These are phyloP conservation scores for Lycophotia porphyrea DNA, from an alignment of 2,888 invertebrate species.

Conservation along the genomic window DNA sequence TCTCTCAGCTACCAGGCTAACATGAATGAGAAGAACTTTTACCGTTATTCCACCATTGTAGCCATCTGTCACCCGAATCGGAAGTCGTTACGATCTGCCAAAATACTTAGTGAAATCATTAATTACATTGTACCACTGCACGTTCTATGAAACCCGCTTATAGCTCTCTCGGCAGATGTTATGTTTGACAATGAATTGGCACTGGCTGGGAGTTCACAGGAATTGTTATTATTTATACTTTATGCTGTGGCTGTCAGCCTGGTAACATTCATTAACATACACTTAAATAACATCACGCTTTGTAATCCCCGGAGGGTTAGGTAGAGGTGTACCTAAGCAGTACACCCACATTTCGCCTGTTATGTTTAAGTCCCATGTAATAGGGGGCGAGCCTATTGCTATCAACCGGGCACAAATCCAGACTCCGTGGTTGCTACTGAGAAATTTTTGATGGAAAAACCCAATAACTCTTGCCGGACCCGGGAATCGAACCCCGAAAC, in stretches of 20 bases:
- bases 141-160: conserved; percentile 14
- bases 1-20: neutral
- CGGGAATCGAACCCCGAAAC: too few relatives aligned
- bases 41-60: conserved; percentile 1
- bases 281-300: too few relatives aligned
- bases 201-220: conserved; percentile 14
- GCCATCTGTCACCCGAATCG: conserved; percentile 38
- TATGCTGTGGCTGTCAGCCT: conserved; percentile 25
- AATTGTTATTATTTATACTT: conserved; percentile 46
- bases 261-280: conserved; percentile 5
- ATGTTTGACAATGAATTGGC: conserved; percentile 43
- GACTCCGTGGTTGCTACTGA: too few relatives aligned
- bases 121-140: conserved; percentile 30
- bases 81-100: conserved; percentile 33
- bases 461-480: too few relatives aligned
- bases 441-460: too few relatives aligned
- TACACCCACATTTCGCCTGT: too few relatives aligned
- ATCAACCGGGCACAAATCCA: too few relatives aligned
- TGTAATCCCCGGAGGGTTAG: too few relatives aligned
- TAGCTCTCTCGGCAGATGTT: conserved; percentile 29
- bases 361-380: too few relatives aligned
- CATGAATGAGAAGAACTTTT: conserved; percentile 26
- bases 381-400: too few relatives aligned
- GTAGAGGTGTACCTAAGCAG: too few relatives aligned
- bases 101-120: conserved; percentile 47